A percentile compares a stretch with the other conserved stretches of the same genome.
phyloP scores from a whole-genome alignment of 1,140 invertebrate genomes.

The Glomeris maerens region DNA sequence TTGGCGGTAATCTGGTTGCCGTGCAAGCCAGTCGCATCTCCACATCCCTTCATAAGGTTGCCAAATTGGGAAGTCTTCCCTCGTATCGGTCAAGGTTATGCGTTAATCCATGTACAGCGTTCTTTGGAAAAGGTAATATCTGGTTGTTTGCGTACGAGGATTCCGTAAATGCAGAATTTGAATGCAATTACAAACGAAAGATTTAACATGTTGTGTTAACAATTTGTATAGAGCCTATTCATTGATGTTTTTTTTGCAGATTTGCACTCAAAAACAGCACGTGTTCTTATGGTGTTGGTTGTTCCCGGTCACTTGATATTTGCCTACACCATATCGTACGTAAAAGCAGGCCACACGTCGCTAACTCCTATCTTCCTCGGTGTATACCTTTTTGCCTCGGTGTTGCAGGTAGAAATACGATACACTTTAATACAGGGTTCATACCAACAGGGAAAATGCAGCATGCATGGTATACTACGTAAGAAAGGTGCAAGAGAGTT shows the following conservation, averaged over 20 bases:
- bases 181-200: too few species aligned
- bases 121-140: conserved; percentile 21
- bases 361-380: conserved; percentile 32
- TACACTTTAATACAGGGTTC: too few species aligned
- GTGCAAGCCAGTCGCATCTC: conserved; percentile 42
- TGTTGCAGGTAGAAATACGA: conserved; percentile 36
- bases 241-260: conserved; percentile 12
- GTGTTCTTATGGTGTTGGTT: conserved; percentile 47
- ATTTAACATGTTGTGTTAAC: neutral
- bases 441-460: too few species aligned
- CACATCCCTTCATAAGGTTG: conserved; percentile 33
- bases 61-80: conserved; percentile 17
- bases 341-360: conserved; percentile 32
- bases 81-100: conserved; percentile 21
- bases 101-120: conserved; percentile 19
- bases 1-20: conserved; percentile 43
- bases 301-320: conserved; percentile 46
- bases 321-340: conserved; percentile 35
- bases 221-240: neutral
- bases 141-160: too few species aligned
- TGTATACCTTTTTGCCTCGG: conserved; percentile 34
- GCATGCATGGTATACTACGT: too few species aligned
- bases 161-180: neutral
- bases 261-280: conserved; percentile 32
- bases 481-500: too few species aligned